Evolutionary conservation across 1,140 invertebrate genomes (phyloP), one percentile per base, ranked within the genome.

Genomic region (Tetragnatha versicolor): DNA sequence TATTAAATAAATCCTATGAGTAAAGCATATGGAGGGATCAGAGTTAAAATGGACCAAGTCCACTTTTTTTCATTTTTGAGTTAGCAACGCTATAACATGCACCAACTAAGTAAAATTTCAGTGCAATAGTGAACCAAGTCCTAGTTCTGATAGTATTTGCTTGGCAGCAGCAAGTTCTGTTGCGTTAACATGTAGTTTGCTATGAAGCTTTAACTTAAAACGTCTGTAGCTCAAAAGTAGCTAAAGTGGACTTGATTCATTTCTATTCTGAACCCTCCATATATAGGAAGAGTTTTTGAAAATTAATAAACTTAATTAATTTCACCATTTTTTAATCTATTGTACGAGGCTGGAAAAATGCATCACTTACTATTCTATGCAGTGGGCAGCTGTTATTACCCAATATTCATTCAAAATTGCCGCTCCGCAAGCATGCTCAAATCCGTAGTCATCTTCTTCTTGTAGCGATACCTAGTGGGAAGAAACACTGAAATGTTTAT

Each of bases 331-430:
- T 17, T 3, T 20, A 4, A 22, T n/a, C 17, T 37, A 61, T 37
- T n/a, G n/a, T n/a, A n/a, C n/a, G n/a, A n/a, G n/a, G n/a, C n/a
- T n/a, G n/a, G 17, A 12, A 20, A 29, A 25, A n/a, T 7, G 27
- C 9, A 20, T 25, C 29, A 39, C 68, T 47, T 79, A 82, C 82
- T 78, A 82, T 66, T 82, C 81, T 10, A 84, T 81, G 72, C 86
- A 86, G 79, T 86, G 86, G 42, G 86, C 86, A 17, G 84, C 84
- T 0, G 83, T 84, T 31, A 96, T 90, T 2, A 97, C 92, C 94
- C 94, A 96, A 86, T 92, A 87, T 81, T 95, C 93, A 77, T 93
- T 95, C 65, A 96, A 88, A n/a, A 97, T 86, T 0, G 94, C 93
- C 3, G 94, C 95, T 1, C 95, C 95, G 84, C 95, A 97, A 3